Evolutionary conservation across 2,888 invertebrate genomes (phyloP), one percentile per base, ranked within the genome.

Genomic region (Graphium colonna): DNA sequence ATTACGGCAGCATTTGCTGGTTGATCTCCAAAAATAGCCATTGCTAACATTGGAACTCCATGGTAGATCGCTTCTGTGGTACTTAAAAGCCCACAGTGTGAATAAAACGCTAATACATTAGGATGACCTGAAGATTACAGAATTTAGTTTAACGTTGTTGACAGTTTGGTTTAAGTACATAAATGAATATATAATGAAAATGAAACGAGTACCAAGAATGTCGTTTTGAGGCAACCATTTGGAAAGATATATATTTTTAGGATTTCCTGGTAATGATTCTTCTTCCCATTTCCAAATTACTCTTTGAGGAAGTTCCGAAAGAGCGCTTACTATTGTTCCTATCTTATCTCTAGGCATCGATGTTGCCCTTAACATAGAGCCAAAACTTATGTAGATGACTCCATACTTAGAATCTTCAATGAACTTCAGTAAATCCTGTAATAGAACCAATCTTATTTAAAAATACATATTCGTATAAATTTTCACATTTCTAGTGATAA

Each of bases 151-250:
- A n/a, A n/a, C n/a, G n/a, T n/a, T n/a, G n/a, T n/a, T n/a, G n/a
- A n/a, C n/a, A n/a, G n/a, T n/a, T n/a, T n/a, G n/a, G n/a, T n/a
- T n/a, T n/a, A n/a, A n/a, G n/a, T n/a, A n/a, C n/a, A n/a, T n/a
- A n/a, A n/a, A n/a, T n/a, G n/a, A n/a, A n/a, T n/a, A n/a, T n/a
- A n/a, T n/a, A n/a, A n/a, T n/a, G n/a, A n/a, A n/a, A n/a, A n/a
- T n/a, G n/a, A n/a, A n/a, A n/a, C n/a, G n/a, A 53, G 4, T 52
- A 94, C 94, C 92, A 58, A 95, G 79, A 61, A 95, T 90, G 68
- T 94, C 94, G 56, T 91, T 90, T 73, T 95, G 95, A 0, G 95
- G 94, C 68, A 94, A 71, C 95, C 95, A 95, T 55, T 90, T 91
- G 38, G 85, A 86, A 4, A 91, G 75, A 71, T 91, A 90, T 8